Percentiles rank a stretch among this genome's conserved stretches.
Conservation (phyloP, 1,140 invertebrate genomes). For the Drosophila cardini region DNA sequence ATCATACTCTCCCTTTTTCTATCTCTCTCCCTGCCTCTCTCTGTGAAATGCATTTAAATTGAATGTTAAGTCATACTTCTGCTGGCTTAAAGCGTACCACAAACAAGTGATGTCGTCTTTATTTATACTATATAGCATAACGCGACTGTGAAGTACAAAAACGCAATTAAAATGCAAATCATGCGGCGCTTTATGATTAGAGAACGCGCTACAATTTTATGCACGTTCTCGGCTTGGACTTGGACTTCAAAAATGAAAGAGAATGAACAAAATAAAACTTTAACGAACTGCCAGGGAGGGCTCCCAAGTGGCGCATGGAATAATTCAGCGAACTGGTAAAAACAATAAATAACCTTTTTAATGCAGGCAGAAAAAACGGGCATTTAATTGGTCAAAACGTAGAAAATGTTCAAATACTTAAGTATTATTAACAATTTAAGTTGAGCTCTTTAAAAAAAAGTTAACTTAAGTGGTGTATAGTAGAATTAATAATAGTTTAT, state of each 20-base stretch:
- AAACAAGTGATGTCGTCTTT: constrained; percentile 7
- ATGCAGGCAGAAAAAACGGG: constrained; percentile 24
- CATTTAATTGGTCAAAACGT: constrained; percentile 1
- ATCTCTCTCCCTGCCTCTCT: no score
- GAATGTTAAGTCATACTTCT: constrained; percentile 10
- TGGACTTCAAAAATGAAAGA: constrained; percentile 43
- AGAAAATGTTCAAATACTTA: not conserved
- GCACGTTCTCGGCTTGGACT: constrained; percentile 60
- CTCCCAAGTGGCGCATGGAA: constrained; percentile 40
- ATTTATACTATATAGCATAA: constrained; percentile 6
- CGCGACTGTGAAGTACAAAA: constrained; percentile 18
- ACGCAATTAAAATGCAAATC: constrained; percentile 67
- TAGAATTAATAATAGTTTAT: no score
- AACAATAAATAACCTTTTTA: constrained; percentile 37
- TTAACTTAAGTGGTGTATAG: not conserved
- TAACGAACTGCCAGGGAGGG: constrained; percentile 25
- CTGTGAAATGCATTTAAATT: constrained; percentile 15
- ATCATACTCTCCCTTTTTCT: not conserved
- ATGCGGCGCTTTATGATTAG: constrained; percentile 66
- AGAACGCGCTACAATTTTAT: constrained; percentile 69
- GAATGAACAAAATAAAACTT: constrained; percentile 21
- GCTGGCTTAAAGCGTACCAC: constrained; percentile 9
- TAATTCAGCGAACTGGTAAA: constrained; percentile 43
- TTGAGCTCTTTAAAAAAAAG: not conserved
- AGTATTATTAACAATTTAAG: not conserved